Evolutionary conservation across 1,140 invertebrate species (phyloP).

Genomic region (Periplaneta americana): DNA sequence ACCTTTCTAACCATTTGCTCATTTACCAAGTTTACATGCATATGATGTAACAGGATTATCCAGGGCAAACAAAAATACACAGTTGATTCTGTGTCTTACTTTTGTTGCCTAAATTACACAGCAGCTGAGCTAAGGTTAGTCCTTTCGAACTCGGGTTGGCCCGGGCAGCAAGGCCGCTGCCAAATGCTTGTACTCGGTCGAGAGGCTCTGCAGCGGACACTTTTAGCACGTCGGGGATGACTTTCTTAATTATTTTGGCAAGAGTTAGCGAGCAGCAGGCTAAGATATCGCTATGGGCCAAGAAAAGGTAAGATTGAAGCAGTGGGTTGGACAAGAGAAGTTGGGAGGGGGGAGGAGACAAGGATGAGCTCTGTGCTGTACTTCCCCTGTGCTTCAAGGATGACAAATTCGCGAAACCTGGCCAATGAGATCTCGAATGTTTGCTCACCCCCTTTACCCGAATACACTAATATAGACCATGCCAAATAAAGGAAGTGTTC

Average conservation of each 20-base stretch:
- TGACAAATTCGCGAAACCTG: constrained; percentile 1
- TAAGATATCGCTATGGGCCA: not conserved
- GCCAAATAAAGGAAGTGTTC: not conserved
- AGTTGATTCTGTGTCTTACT: constrained; percentile 1
- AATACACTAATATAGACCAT: not conserved
- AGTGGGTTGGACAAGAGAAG: not conserved
- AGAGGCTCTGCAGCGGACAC: constrained; percentile 14
- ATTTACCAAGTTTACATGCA: not conserved
- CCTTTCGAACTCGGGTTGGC: constrained; percentile 2
- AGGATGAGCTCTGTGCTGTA: not conserved
- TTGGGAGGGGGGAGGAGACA: not conserved
- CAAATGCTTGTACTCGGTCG: constrained; percentile 1
- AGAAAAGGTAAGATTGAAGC: not conserved
- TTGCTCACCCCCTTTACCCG: too few relatives aligned
- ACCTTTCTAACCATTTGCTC: not conserved
- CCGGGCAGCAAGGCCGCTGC: constrained; percentile 9
- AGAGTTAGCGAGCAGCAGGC: not conserved
- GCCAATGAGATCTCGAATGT: not conserved
- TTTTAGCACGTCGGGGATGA: constrained; percentile 14
- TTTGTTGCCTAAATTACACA: not conserved
- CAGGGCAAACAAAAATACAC: not conserved
- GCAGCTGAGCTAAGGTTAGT: not conserved
- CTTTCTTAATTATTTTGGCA: constrained; percentile 22
- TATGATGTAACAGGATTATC: not conserved
- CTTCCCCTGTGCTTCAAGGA: not conserved